These are phyloP conservation scores for Australoheros scitulus DNA, from an alignment of 2,113 vertebrate genomes.

Conservation along the genomic window DNA sequence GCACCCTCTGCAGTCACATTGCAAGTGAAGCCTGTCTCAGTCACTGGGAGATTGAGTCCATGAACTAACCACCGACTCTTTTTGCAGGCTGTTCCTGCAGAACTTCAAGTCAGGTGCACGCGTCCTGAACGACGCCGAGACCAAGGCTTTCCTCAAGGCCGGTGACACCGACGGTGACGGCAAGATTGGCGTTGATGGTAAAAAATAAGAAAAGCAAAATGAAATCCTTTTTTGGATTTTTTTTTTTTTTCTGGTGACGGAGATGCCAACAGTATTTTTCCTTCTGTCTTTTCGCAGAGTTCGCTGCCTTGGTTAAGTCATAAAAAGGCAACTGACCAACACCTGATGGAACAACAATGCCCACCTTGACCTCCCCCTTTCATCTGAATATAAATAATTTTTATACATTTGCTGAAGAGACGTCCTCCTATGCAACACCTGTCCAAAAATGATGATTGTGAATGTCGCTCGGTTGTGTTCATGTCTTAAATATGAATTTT, in stretches of 20 bases:
- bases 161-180: conserved; percentile 84
- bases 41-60: not conserved
- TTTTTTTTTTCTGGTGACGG: not conserved
- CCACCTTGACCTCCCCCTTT: conserved; percentile 76
- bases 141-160: conserved; percentile 77
- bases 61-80: conserved; percentile 4
- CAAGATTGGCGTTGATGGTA: conserved; percentile 83
- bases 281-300: conserved; percentile 73
- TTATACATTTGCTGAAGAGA: conserved; percentile 83
- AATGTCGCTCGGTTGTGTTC: conserved; percentile 82
- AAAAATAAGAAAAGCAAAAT: not conserved
- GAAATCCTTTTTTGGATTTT: not conserved
- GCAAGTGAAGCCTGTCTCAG: not conserved
- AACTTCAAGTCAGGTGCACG: conserved; percentile 78
- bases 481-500: conserved; percentile 86
- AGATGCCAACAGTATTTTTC: not conserved
- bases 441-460: conserved; percentile 81
- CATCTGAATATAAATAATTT: conserved; percentile 82
- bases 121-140: conserved; percentile 78
- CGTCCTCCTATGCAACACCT: conserved; percentile 78
- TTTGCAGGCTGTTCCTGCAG: conserved; percentile 82
- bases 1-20: not conserved
- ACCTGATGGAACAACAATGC: conserved; percentile 80
- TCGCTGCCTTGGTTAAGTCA: conserved; percentile 78
- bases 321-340: conserved; percentile 80